Evolutionary conservation across 2,113 vertebrate genomes (phyloP).

Genomic region (Lathamus discolor): DNA sequence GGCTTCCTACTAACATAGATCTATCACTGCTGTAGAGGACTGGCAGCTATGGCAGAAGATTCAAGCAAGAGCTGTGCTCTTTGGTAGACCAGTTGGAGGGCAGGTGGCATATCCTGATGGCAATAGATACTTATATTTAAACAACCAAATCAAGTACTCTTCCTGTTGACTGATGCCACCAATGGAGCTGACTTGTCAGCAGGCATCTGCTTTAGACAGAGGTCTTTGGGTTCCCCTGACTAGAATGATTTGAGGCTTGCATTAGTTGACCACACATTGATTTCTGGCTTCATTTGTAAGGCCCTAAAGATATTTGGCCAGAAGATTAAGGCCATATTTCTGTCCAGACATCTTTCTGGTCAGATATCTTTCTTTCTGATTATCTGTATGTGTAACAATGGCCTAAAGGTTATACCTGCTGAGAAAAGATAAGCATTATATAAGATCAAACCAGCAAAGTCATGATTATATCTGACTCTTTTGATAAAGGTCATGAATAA

Average conservation of each 20-base stretch:
- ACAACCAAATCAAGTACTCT: not conserved
- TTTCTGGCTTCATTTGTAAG: not conserved
- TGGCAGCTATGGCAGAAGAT: not conserved
- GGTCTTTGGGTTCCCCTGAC: not conserved
- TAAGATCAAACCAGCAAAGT: not conserved
- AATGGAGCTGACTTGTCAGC: not conserved
- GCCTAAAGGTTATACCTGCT: not conserved
- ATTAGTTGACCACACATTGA: not conserved
- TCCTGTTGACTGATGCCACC: not conserved
- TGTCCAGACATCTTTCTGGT: not conserved
- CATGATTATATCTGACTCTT: not conserved
- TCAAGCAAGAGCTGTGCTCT: not conserved
- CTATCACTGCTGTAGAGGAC: not conserved
- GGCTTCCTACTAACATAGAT: not conserved
- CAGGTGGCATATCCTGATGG: not conserved
- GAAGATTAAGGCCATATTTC: not conserved
- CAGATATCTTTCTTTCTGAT: not conserved
- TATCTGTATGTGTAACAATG: not conserved
- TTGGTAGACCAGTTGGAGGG: not conserved
- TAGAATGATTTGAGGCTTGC: not conserved
- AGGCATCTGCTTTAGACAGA: not conserved
- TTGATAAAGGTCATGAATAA: not conserved
- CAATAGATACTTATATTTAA: not conserved
- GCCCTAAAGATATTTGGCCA: not conserved
- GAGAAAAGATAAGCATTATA: constrained; percentile 9